These are phyloP conservation scores for Entomyzon cyanotis DNA, from an alignment of 2,113 vertebrate species.

Conservation along the genomic window DNA sequence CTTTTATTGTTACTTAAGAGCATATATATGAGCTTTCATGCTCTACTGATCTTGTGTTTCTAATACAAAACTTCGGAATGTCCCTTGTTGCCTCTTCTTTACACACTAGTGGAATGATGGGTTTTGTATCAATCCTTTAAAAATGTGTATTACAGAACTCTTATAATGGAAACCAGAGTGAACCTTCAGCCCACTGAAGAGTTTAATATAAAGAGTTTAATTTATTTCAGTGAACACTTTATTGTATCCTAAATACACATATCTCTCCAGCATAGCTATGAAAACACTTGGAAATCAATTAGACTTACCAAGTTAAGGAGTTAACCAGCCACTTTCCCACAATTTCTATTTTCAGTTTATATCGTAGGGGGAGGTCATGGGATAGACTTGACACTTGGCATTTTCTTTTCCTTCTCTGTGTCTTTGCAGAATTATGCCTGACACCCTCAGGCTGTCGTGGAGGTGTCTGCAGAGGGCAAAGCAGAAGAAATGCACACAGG, in stretches of 20 bases:
- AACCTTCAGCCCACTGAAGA: not conserved
- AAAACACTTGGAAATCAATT: not conserved
- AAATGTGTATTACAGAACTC: not conserved
- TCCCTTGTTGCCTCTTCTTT: not conserved
- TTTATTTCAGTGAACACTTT: not conserved
- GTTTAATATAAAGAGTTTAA: not conserved
- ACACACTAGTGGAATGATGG: fast-evolving
- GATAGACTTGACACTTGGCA: not conserved
- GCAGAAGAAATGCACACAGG: not conserved
- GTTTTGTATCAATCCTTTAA: not conserved
- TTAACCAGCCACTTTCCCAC: not conserved
- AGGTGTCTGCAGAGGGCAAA: conserved; percentile 6
- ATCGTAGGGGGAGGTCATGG: not conserved
- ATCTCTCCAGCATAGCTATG: not conserved
- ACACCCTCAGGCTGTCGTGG: not conserved
- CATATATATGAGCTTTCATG: not conserved
- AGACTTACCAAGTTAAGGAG: not conserved
- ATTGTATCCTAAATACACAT: not conserved
- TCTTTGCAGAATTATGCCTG: not conserved
- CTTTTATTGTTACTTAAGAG: not conserved
- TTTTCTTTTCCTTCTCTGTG: not conserved
- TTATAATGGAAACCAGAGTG: not conserved
- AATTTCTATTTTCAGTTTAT: not conserved
- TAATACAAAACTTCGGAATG: not conserved
- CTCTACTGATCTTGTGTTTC: not conserved